These are phyloP conservation scores for Paramormyrops hopkinsi DNA, from an alignment of 2,797 vertebrate species.

Conservation along the genomic window DNA sequence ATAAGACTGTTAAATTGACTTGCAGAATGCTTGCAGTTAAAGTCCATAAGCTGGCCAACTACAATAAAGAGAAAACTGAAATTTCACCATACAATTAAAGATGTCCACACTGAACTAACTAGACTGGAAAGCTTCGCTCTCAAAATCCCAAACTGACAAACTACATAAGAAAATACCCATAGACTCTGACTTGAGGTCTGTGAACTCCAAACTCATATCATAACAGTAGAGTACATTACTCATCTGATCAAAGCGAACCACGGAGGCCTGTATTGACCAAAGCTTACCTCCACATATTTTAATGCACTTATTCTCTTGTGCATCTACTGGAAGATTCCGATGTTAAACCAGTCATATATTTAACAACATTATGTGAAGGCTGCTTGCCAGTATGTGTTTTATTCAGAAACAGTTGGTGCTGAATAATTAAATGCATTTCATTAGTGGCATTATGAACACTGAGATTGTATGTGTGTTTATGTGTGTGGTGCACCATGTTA, in stretches of 20 bases:
- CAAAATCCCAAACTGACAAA: not conserved
- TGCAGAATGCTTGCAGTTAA: not conserved
- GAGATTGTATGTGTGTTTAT: not conserved
- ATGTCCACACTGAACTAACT: not conserved
- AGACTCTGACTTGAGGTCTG: not conserved
- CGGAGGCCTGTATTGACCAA: not conserved
- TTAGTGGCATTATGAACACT: not conserved
- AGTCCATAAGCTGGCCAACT: not conserved
- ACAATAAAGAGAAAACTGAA: not conserved
- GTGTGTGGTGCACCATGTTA: not conserved
- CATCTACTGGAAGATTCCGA: not conserved
- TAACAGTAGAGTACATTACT: not conserved
- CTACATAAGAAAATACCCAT: not conserved
- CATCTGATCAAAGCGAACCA: not conserved
- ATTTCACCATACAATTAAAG: not conserved
- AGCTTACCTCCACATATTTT: not conserved
- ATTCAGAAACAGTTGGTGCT: not conserved
- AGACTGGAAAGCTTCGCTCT: not conserved
- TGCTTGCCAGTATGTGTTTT: conserved; percentile 5
- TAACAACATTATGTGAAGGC: not conserved
- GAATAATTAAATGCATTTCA: not conserved
- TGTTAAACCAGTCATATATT: not conserved
- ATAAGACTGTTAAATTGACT: not conserved
- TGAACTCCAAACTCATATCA: not conserved
- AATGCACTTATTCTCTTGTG: not conserved